Evolutionary conservation across 53 echinoderm and acorn worm genomes (phyloP).

Genomic region (Hippasteria phrygiana): DNA sequence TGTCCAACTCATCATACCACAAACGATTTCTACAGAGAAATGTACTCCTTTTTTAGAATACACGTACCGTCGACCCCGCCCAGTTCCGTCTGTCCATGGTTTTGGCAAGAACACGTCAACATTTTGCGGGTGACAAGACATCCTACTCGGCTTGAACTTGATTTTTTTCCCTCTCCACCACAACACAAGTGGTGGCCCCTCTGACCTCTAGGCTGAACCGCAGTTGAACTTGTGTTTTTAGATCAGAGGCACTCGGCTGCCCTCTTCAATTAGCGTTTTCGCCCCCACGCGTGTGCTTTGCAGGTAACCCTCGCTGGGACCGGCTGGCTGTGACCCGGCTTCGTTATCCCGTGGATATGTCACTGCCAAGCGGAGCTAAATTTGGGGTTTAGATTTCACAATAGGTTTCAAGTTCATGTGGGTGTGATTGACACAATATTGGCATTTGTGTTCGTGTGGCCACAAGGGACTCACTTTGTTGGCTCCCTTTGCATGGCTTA

Average conservation of each 20-base stretch:
- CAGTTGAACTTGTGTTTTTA: neutral
- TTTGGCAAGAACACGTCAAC: no score
- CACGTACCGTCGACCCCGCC: no score
- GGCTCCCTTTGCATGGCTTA: neutral
- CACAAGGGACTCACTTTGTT: neutral
- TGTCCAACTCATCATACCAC: no score
- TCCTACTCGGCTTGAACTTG: no score
- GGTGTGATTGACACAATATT: constrained; percentile 32
- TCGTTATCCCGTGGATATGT: constrained; percentile 22
- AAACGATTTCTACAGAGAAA: no score
- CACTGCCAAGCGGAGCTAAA: constrained; percentile 12
- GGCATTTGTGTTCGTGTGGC: constrained; percentile 1
- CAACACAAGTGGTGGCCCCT: neutral
- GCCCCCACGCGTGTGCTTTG: neutral
- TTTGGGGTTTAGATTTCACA: constrained; percentile 10
- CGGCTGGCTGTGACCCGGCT: neutral
- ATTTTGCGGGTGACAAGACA: no score
- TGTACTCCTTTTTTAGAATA: no score
- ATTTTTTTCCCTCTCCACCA: neutral
- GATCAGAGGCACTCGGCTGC: neutral
- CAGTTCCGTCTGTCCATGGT: no score
- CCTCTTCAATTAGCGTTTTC: constrained; percentile 23
- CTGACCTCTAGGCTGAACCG: neutral
- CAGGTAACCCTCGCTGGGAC: constrained; percentile 18
- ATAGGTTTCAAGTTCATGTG: constrained; percentile 17